phyloP scores from a whole-genome alignment of 2,888 invertebrate genomes.

The Amphipyra tragopoginis region DNA sequence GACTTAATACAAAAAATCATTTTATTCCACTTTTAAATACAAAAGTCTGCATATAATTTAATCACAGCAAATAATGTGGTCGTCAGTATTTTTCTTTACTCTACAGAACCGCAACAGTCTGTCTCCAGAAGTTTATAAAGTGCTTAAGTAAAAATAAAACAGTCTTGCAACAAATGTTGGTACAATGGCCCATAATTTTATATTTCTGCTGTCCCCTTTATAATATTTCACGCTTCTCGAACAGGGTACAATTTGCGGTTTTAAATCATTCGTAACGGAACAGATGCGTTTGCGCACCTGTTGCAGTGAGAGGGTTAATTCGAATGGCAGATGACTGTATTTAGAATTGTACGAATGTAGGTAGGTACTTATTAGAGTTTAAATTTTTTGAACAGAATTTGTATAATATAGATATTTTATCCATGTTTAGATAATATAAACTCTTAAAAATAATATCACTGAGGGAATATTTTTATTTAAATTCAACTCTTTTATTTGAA shows the following conservation, averaged over 20 bases:
- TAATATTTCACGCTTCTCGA: constrained; percentile 65
- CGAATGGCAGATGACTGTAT: constrained; percentile 24
- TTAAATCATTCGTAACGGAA: constrained; percentile 70
- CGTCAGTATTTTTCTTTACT: no score
- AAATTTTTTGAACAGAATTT: no score
- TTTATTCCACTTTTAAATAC: no score
- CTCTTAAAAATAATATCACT: no score
- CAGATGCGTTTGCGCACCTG: constrained; percentile 76
- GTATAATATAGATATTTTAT: no score
- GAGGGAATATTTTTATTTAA: no score
- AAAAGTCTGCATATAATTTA: no score
- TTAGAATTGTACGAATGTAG: constrained; percentile 13
- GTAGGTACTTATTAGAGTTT: neutral
- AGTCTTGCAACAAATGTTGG: constrained; percentile 14
- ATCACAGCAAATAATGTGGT: no score
- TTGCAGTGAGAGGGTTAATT: constrained; percentile 44
- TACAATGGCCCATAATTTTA: constrained; percentile 38
- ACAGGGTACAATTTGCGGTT: constrained; percentile 77
- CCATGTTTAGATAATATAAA: no score
- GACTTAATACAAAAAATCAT: no score
- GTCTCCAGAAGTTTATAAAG: constrained; percentile 28
- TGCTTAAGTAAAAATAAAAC: constrained; percentile 30
- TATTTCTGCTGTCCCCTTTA: constrained; percentile 37
- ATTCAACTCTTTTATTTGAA: no score
- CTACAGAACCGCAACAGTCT: constrained; percentile 19